Conservation (phyloP, 2,888 invertebrate genomes). For the Stenurella melanura region DNA sequence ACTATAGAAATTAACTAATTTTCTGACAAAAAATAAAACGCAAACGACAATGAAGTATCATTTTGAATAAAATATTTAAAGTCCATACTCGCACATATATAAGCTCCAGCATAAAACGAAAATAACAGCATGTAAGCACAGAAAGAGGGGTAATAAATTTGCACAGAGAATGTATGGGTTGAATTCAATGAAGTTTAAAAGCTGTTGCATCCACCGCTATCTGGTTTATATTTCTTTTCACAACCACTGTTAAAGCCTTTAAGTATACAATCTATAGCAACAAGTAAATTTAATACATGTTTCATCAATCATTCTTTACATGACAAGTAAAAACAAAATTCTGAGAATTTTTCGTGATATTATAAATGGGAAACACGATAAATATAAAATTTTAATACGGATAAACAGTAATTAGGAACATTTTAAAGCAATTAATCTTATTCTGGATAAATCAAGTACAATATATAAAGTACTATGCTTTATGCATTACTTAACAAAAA, state of each 20-base stretch:
- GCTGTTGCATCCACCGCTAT: slow-evolving; percentile 4
- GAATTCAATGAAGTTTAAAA: slow-evolving; percentile 7
- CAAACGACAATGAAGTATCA: not conserved
- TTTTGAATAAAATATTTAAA: not conserved
- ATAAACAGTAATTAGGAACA: no score
- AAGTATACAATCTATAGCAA: slow-evolving; percentile 5
- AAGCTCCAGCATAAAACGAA: not conserved
- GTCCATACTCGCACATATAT: not conserved
- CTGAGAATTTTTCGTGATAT: not conserved
- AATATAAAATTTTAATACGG: no score
- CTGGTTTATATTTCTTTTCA: slow-evolving; percentile 7
- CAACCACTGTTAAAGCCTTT: slow-evolving; percentile 4
- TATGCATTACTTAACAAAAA: no score
- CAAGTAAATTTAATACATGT: not conserved
- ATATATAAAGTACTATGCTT: no score
- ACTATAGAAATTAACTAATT: no score
- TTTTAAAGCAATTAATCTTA: no score
- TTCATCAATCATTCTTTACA: slow-evolving; percentile 3
- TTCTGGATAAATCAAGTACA: no score
- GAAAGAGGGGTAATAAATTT: slow-evolving; percentile 3
- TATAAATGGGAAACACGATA: no score
- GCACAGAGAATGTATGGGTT: not conserved
- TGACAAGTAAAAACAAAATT: not conserved
- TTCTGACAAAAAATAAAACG: not conserved
- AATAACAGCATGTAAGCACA: not conserved